phyloP scores from a whole-genome alignment of 2,797 vertebrate genomes.

The Dromococcyx pavoninus region DNA sequence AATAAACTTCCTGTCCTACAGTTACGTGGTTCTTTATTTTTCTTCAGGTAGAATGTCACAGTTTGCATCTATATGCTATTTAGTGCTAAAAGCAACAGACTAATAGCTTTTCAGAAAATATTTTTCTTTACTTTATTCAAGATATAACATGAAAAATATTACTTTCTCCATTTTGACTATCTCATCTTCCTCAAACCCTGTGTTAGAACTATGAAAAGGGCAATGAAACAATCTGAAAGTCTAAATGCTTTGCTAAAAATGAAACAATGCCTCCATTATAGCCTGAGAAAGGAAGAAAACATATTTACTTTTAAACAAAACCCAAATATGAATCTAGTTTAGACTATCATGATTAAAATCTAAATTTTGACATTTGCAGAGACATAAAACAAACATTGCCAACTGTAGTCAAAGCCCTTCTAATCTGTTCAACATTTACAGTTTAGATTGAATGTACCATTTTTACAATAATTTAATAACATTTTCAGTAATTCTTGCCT shows the following conservation, averaged over 20 bases:
- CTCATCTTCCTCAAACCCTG: background rate
- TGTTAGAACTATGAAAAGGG: background rate
- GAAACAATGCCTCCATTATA: background rate
- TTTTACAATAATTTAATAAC: constrained; percentile 33
- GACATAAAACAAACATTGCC: background rate
- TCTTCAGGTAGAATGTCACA: background rate
- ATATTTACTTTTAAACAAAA: background rate
- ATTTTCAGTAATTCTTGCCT: constrained; percentile 44
- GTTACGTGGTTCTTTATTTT: background rate
- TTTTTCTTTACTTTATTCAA: background rate
- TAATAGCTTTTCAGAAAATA: background rate
- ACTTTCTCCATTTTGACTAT: background rate
- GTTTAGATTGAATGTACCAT: constrained; percentile 25
- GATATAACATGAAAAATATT: background rate
- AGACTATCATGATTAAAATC: background rate
- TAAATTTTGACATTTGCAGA: constrained; percentile 4
- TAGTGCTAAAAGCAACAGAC: background rate
- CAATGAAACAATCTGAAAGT: background rate
- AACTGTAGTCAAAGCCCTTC: background rate
- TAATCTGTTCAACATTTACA: constrained; percentile 35
- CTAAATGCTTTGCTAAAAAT: background rate
- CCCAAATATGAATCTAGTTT: background rate
- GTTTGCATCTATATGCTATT: background rate
- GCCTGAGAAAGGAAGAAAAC: background rate
- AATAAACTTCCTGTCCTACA: background rate